Percentiles rank a stretch among this genome's conserved stretches.
Conservation (phyloP, 2,113 vertebrate genomes). For the Cavia porcellus region DNA sequence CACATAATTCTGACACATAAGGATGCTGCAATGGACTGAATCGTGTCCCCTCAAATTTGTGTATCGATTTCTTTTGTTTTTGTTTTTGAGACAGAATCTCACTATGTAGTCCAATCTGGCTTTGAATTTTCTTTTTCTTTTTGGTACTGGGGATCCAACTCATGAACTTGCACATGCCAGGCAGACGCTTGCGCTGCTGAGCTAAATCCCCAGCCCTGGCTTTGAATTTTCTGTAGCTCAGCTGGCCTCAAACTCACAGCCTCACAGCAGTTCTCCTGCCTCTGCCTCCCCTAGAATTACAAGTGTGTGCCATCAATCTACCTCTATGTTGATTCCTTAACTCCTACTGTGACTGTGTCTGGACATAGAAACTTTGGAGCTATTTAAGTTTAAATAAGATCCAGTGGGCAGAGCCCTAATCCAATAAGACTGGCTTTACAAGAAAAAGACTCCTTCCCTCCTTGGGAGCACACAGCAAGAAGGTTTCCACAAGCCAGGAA, state of each 20-base stretch:
- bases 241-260: not conserved
- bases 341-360: not conserved
- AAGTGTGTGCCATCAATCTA: not conserved
- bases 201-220: not conserved
- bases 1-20: not conserved
- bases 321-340: not conserved
- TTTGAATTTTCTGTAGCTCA: not conserved
- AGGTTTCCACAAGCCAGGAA: not conserved
- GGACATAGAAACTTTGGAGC: not conserved
- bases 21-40: not conserved
- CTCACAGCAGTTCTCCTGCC: not conserved
- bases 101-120: not conserved
- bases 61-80: not conserved
- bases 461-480: not conserved
- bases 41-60: not conserved
- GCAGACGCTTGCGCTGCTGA: no score
- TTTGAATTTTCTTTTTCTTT: not conserved
- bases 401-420: no score
- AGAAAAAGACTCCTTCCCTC: not conserved
- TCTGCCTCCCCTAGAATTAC: not conserved
- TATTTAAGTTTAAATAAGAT: not conserved
- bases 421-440: not conserved
- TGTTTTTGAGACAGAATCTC: not conserved
- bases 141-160: no score
- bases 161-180: no score